Percentiles rank a stretch among this genome's conserved stretches.
phyloP scores from a whole-genome alignment of 2,113 vertebrate species.

The Echinops telfairi region DNA sequence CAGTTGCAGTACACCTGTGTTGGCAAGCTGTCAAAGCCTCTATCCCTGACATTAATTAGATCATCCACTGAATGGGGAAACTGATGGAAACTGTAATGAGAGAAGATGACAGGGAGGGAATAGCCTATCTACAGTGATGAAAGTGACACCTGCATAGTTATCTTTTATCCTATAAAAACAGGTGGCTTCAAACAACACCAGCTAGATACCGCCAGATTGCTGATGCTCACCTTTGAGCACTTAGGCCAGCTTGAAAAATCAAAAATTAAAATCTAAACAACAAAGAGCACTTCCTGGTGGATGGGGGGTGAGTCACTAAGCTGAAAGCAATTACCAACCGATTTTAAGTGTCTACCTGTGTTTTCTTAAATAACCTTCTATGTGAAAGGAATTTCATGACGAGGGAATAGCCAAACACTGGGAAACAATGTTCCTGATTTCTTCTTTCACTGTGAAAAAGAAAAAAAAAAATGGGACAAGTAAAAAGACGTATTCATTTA shows the following conservation, averaged over 20 bases:
- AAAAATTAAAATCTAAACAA: constrained; percentile 71
- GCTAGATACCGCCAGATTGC: constrained; percentile 30
- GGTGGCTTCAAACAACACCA: background rate
- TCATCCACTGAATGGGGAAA: constrained; percentile 45
- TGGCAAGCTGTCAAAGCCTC: constrained; percentile 27
- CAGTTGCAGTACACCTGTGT: background rate
- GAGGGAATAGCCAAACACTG: constrained; percentile 8
- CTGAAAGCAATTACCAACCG: constrained; percentile 79
- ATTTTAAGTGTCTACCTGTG: constrained; percentile 74
- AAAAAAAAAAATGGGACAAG: background rate
- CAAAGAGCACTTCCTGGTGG: constrained; percentile 52
- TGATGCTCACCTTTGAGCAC: constrained; percentile 62
- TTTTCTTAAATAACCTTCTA: constrained; percentile 74
- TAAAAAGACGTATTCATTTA: constrained; percentile 1
- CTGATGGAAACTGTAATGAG: constrained; percentile 55
- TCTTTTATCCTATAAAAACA: constrained; percentile 61
- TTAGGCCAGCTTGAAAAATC: constrained; percentile 66
- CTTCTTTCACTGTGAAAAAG: constrained; percentile 56
- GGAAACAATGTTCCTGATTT: constrained; percentile 39
- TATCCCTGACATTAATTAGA: constrained; percentile 55
- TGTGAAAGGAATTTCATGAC: constrained; percentile 60
- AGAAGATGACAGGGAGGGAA: constrained; percentile 46
- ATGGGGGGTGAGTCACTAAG: constrained; percentile 62
- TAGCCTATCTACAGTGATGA: constrained; percentile 42
- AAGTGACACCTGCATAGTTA: constrained; percentile 53